Percentiles rank a stretch among this genome's conserved stretches.
These are phyloP conservation scores for Atethmia centrago DNA, from an alignment of 2,888 invertebrate species.

Conservation along the genomic window DNA sequence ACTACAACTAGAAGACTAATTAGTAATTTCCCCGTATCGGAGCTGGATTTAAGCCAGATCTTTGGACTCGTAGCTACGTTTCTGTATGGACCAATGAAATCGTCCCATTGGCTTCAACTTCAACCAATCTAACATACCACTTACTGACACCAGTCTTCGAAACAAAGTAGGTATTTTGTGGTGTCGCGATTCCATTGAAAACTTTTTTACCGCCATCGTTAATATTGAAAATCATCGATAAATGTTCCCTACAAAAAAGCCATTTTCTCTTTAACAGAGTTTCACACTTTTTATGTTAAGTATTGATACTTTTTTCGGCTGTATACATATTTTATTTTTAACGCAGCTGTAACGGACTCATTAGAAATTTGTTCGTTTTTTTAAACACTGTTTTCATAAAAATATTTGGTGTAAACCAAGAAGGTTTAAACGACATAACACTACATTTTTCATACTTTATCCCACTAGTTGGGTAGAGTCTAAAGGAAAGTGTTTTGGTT, in stretches of 20 bases:
- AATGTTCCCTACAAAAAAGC: slow-evolving; percentile 44
- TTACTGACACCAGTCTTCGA: background rate
- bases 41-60: slow-evolving; percentile 43
- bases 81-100: slow-evolving; percentile 15
- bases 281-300: slow-evolving; percentile 49
- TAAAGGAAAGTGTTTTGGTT: background rate
- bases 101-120: background rate
- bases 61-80: slow-evolving; percentile 16
- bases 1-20: slow-evolving; percentile 42
- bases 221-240: slow-evolving; percentile 58
- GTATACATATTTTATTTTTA: slow-evolving; percentile 50
- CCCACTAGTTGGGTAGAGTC: background rate
- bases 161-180: slow-evolving; percentile 24
- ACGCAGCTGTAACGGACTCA: slow-evolving; percentile 7
- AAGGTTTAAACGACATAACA: background rate
- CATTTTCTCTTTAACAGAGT: slow-evolving; percentile 56
- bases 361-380: background rate
- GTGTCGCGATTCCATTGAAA: slow-evolving; percentile 35
- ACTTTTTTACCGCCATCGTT: slow-evolving; percentile 55
- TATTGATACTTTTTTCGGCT: slow-evolving; percentile 43
- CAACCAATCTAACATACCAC: slow-evolving; percentile 5
- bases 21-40: slow-evolving; percentile 43
- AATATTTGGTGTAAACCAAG: background rate
- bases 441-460: background rate
- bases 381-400: background rate